Evolutionary conservation across 1,140 invertebrate species (phyloP), one percentile per base, ranked within the genome.

Genomic region (Macrobrachium nipponense): DNA sequence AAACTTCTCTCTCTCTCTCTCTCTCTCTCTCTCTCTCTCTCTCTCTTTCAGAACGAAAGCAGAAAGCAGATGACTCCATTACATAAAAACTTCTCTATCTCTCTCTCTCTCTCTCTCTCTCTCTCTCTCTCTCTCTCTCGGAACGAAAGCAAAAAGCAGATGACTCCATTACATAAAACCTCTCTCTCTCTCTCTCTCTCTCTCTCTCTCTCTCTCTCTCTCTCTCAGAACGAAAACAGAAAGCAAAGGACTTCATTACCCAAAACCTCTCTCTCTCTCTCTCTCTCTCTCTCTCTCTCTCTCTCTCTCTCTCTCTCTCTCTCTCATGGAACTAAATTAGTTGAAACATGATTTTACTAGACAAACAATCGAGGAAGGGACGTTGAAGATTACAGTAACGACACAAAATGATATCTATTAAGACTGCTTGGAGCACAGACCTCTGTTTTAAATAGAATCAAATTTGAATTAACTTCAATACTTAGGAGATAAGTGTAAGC

Each of bases 71-170:
- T 36, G 27, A 36, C 27, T 36, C 4, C 27, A 36, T 36, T 36
- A 36, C 4, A 36, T 4, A 36, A 36, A 36, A 36, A 4, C 27
- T 36, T 72, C 68, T 72, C 68, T 72, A 4, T 72, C 68, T 72
- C 68, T 72, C 68, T 72, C 68, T 72, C 68, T 72, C 68, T 72
- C 68, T 72, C 68, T 72, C 68, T 72, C 68, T 72, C 68, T 14
- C 62, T 64, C 62, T 64, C 62, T 64, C 62, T 64, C 62, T 64
- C 62, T 64, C 62, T 64, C 62, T 64, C 62, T 64, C 62, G 27
- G 27, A 36, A 36, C 27, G 27, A 36, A 36, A 36, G 27, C 27
- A 36, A 4, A 36, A 36, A 36, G 27, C 27, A 36, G 27, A 36
- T 36, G 27, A 36, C 27, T 36, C 4, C 27, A 36, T 36, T 36